Conservation (phyloP, 1,140 invertebrate genomes). For the Drosophila orena region DNA sequence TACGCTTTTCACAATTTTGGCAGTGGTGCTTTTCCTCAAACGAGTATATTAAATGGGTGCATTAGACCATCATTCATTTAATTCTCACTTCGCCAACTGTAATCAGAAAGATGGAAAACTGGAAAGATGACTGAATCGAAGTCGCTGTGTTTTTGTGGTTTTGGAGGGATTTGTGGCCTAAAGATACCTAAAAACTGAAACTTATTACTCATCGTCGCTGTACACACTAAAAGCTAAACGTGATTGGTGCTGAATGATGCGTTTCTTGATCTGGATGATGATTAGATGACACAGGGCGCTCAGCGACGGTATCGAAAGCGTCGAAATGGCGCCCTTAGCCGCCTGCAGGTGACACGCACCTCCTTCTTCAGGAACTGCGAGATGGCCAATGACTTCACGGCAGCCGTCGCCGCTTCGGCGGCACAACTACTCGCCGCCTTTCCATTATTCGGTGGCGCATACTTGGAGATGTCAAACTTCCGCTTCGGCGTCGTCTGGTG, state of each 20-base stretch:
- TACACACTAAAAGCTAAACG: conserved; percentile 48
- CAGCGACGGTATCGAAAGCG: conserved; percentile 82
- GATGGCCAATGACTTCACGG: conserved; percentile 76
- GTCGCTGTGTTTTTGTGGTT: conserved; percentile 6
- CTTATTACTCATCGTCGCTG: conserved; percentile 38
- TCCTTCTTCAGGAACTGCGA: conserved; percentile 83
- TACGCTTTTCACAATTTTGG: conserved; percentile 6
- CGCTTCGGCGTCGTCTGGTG: conserved; percentile 72
- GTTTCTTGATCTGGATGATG: conserved; percentile 22
- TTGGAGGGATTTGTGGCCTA: conserved; percentile 49
- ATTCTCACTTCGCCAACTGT: not conserved
- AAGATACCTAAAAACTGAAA: conserved; percentile 52
- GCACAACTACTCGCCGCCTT: conserved; percentile 75
- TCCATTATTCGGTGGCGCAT: conserved; percentile 72
- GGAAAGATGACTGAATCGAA: conserved; percentile 9
- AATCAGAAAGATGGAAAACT: conserved; percentile 7
- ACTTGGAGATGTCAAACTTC: conserved; percentile 78
- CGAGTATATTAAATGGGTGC: not conserved
- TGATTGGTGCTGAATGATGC: conserved; percentile 45
- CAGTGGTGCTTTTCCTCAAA: conserved; percentile 6
- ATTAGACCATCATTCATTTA: not conserved
- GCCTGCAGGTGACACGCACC: conserved; percentile 77
- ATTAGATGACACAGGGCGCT: conserved; percentile 37
- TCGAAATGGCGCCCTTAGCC: conserved; percentile 78
- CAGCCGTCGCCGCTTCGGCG: conserved; percentile 77